Evolutionary conservation across 2,888 invertebrate genomes (phyloP), one percentile per base, ranked within the genome.

Genomic region (Parascotia fuliginaria): DNA sequence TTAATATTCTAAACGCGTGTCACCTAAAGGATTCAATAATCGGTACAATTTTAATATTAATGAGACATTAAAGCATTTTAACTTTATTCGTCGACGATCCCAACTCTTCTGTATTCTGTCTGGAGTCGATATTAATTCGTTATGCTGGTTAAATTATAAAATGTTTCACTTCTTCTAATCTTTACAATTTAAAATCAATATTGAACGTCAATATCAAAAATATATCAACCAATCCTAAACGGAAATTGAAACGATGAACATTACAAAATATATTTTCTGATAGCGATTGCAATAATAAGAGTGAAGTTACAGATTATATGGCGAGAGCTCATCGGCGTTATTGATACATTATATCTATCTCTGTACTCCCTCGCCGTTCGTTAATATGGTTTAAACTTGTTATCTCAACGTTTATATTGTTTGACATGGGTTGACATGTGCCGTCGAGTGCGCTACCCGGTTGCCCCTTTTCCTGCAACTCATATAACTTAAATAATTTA

Each of bases 351-450:
- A 13, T 37, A 16, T 14, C 32, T 24, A 31, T 31, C 29, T 11
- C 7, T 29, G 12, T 44, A 42, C 40, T 36, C 29, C 28, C 14
- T 12, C 2, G 6, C 16, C 11, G 51, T 42, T 59, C 55, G 55
- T 60, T 58, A 55, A 55, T 61, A 54, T 57, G 60, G 55, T 60
- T 64, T 53, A 60, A 69, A 73, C 58, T 70, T 68, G 62, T 62
- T 66, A 58, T 60, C 61, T 63, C 49, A 65, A 65, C 51, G 59
- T 67, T 53, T 56, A 67, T 55, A 55, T 60, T 55, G 48, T 62
- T 69, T 73, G 75, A 75, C 64, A 55, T 52, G 73, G 75, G 75
- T 75, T 67, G 73, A 73, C 69, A 62, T 52, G 42, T 46, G 50
- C 44, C 52, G 39, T 16, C 13, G 15, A 45, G 45, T 43, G 32